These are phyloP conservation scores for Hepsetus odoe DNA, from an alignment of 2,113 vertebrate genomes.

Conservation along the genomic window DNA sequence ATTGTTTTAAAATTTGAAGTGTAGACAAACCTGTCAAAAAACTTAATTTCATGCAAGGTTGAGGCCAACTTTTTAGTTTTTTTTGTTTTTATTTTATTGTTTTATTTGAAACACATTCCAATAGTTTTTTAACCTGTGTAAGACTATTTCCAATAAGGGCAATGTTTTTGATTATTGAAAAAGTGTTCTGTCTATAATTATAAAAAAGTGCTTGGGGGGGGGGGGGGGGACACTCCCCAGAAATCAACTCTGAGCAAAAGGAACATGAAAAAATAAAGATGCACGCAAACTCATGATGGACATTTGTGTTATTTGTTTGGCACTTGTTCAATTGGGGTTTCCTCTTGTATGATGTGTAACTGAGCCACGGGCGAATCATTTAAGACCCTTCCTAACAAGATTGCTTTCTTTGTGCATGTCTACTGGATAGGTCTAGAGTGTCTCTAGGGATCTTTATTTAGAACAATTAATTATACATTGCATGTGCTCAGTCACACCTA, in stretches of 20 bases:
- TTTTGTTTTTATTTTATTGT: neutral
- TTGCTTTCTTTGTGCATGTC: neutral
- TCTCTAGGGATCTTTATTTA: slow-evolving; percentile 38
- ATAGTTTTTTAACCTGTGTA: neutral
- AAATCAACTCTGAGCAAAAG: slow-evolving; percentile 24
- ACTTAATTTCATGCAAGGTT: neutral
- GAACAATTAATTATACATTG: slow-evolving; percentile 24
- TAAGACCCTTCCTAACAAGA: neutral
- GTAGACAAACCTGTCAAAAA: neutral
- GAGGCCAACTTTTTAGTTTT: neutral
- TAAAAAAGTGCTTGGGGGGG: neutral
- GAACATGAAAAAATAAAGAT: neutral
- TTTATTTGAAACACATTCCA: slow-evolving; percentile 30
- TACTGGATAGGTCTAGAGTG: slow-evolving; percentile 1
- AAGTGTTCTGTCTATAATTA: neutral
- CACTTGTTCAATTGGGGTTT: neutral
- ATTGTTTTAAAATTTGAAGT: neutral
- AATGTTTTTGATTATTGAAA: neutral
- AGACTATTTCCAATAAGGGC: neutral
- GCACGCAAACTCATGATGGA: neutral
- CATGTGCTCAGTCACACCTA: slow-evolving; percentile 8
- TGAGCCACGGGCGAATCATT: neutral
- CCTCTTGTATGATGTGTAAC: neutral
- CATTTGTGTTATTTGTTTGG: neutral
- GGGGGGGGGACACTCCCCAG: neutral